phyloP scores from a whole-genome alignment of 1,140 invertebrate species.

The Ostrea denselamellosa region DNA sequence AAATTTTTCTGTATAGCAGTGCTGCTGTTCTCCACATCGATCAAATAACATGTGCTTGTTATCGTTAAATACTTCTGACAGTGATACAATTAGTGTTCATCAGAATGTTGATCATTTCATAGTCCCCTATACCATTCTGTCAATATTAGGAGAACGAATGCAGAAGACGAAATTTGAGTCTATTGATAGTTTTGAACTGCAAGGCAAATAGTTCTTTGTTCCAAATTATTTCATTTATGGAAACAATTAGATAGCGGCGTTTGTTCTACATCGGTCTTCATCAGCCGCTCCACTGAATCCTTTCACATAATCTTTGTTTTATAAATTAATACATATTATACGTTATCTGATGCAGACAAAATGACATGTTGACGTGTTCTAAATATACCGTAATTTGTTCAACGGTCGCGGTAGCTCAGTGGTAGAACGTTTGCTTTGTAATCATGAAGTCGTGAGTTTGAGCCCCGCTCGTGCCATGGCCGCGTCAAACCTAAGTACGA shows the following conservation, averaged over 20 bases:
- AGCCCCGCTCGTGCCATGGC: no score
- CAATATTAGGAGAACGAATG: slow-evolving; percentile 11
- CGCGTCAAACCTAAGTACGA: no score
- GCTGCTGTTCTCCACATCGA: neutral
- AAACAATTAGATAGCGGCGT: neutral
- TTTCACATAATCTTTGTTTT: neutral
- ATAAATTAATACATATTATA: slow-evolving; percentile 4
- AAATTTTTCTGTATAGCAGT: neutral
- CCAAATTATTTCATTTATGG: slow-evolving; percentile 1
- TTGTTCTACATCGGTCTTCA: slow-evolving; percentile 25
- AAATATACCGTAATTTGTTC: no score
- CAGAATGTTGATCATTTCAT: slow-evolving; percentile 4
- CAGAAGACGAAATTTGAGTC: slow-evolving; percentile 4
- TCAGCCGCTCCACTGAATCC: neutral
- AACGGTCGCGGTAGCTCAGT: no score
- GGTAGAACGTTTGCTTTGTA: no score
- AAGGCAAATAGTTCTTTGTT: neutral
- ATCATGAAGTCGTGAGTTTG: no score
- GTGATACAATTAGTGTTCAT: slow-evolving; percentile 16
- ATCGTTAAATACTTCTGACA: slow-evolving; percentile 12
- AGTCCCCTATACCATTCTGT: neutral
- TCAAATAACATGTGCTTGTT: slow-evolving; percentile 8
- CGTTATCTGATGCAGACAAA: neutral
- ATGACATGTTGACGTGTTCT: no score
- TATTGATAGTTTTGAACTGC: slow-evolving; percentile 13